phyloP scores from a whole-genome alignment of 2,888 invertebrate species.

The Baccha elongata region DNA sequence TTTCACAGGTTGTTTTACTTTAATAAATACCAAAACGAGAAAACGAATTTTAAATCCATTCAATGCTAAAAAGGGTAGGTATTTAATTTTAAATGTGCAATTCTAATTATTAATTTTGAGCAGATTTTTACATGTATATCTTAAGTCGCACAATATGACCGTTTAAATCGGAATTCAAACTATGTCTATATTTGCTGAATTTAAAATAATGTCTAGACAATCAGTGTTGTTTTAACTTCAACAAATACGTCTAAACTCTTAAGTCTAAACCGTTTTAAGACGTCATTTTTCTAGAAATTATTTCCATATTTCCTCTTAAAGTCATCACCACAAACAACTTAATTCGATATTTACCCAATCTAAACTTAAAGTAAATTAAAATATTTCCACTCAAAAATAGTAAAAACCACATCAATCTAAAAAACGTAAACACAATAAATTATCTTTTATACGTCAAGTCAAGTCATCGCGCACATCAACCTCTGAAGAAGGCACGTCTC shows the following conservation, averaged over 20 bases:
- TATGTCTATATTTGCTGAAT: too few species aligned
- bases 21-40: too few species aligned
- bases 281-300: not conserved
- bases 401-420: slow-evolving; percentile 14
- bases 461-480: slow-evolving; percentile 18
- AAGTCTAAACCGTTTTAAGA: not conserved
- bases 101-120: too few species aligned
- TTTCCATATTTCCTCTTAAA: not conserved
- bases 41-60: too few species aligned
- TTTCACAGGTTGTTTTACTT: too few species aligned
- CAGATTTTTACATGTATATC: too few species aligned
- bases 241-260: not conserved
- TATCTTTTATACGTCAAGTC: slow-evolving; percentile 40
- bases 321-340: not conserved
- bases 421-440: slow-evolving; percentile 29
- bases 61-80: too few species aligned
- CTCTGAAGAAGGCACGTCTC: slow-evolving; percentile 32
- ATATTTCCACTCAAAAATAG: not conserved
- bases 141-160: too few species aligned
- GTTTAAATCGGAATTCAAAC: too few species aligned
- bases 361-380: slow-evolving; percentile 9
- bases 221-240: too few species aligned
- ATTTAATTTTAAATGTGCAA: too few species aligned
- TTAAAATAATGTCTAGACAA: too few species aligned
- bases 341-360: slow-evolving; percentile 2